phyloP scores from a whole-genome alignment of 1,140 invertebrate genomes.

The Brachionus plicatilis region DNA sequence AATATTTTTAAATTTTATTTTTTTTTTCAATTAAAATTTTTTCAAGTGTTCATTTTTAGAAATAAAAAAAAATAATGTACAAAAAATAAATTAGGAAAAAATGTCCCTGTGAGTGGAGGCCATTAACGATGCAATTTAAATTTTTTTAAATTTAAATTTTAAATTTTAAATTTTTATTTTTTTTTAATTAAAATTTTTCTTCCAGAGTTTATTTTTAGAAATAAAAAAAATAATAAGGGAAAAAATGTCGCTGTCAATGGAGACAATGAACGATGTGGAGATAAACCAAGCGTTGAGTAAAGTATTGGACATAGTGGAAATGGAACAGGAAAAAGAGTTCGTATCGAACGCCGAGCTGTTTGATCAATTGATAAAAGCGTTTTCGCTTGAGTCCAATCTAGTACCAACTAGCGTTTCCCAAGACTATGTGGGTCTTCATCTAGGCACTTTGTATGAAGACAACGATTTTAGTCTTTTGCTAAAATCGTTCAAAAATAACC shows the following conservation, averaged over 20 bases:
- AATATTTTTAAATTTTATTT: too few species aligned
- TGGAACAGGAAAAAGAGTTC: background rate
- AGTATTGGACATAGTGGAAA: background rate
- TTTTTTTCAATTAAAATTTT: too few species aligned
- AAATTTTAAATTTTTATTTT: too few species aligned
- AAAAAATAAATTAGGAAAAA: background rate
- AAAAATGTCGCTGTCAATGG: background rate
- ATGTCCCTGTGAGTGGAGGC: background rate
- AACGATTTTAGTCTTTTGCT: background rate
- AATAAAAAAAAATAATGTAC: background rate
- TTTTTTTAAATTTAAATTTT: too few species aligned
- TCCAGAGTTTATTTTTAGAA: too few species aligned
- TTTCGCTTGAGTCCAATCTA: background rate
- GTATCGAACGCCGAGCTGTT: background rate
- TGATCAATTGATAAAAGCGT: background rate
- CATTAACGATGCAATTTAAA: too few species aligned
- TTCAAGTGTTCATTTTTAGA: too few species aligned
- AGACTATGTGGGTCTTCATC: background rate
- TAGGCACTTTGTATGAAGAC: background rate
- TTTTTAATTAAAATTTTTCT: too few species aligned
- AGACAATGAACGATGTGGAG: background rate
- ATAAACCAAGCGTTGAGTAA: background rate
- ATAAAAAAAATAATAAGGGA: background rate
- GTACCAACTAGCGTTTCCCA: background rate
- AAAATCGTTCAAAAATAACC: constrained; percentile 12